These are phyloP conservation scores for Drosophila ironensis DNA, from an alignment of 1,140 invertebrate genomes.

Conservation along the genomic window DNA sequence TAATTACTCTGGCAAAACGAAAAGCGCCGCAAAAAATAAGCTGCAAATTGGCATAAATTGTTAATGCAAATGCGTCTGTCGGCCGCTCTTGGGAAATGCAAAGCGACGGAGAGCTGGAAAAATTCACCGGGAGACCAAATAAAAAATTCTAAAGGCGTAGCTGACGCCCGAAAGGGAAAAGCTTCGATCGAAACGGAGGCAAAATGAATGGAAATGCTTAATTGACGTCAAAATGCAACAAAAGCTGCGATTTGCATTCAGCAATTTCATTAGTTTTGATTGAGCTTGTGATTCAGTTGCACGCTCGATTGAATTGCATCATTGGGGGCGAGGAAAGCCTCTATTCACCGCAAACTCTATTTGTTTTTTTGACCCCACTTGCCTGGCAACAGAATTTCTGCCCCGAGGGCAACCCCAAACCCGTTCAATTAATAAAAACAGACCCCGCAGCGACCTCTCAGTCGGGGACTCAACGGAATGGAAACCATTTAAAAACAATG, in stretches of 20 bases:
- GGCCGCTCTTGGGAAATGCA: conserved; percentile 9
- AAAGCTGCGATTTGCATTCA: conserved; percentile 47
- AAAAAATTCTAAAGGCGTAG: conserved; percentile 16
- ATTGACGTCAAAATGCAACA: conserved; percentile 53
- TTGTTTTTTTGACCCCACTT: conserved; percentile 6
- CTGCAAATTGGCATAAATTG: conserved; percentile 53
- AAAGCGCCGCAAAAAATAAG: conserved; percentile 13
- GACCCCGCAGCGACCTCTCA: conserved; percentile 19
- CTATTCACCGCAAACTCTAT: not conserved
- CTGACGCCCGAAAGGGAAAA: conserved; percentile 10
- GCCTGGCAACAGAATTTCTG: conserved; percentile 5
- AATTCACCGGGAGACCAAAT: too few relatives aligned
- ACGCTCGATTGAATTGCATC: conserved; percentile 29
- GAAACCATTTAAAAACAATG: conserved; percentile 18
- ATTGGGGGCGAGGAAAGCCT: conserved; percentile 18
- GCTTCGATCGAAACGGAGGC: not conserved
- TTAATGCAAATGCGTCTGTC: conserved; percentile 49
- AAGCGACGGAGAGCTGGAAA: conserved; percentile 16
- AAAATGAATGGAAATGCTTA: conserved; percentile 31
- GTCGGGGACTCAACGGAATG: conserved; percentile 10
- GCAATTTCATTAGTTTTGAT: conserved; percentile 50
- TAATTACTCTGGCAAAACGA: conserved; percentile 43
- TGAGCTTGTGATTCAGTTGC: conserved; percentile 30
- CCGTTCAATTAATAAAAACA: conserved; percentile 30
- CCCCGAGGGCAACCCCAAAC: conserved; percentile 14